phyloP scores from a whole-genome alignment of 2,113 vertebrate species.

The Rhizomys pruinosus region DNA sequence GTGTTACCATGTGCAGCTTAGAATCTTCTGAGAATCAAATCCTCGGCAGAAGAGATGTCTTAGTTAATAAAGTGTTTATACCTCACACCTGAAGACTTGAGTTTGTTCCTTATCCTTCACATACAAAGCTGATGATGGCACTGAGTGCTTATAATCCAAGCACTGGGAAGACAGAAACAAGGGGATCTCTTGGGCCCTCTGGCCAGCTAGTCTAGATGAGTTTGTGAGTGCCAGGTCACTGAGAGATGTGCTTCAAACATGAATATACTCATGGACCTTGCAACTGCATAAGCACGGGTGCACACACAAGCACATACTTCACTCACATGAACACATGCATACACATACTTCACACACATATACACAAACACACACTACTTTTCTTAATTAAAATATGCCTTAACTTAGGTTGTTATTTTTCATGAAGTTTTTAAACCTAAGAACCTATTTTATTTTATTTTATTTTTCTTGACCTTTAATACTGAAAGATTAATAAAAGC shows the following conservation, averaged over 20 bases:
- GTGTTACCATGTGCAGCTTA: not conserved
- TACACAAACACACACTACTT: not conserved
- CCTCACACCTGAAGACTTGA: not conserved
- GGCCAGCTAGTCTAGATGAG: not conserved
- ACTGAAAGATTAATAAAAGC: not conserved
- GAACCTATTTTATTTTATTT: not conserved
- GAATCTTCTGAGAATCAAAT: not conserved
- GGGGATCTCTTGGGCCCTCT: not conserved
- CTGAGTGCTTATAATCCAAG: not conserved
- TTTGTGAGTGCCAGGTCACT: not conserved
- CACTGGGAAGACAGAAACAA: not conserved
- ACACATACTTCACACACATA: too few species aligned
- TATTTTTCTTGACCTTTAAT: slow-evolving; percentile 30
- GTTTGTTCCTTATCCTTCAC: not conserved
- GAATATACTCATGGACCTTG: too few species aligned
- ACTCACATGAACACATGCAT: too few species aligned
- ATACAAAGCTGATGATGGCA: not conserved
- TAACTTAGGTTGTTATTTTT: not conserved
- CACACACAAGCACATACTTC: not conserved
- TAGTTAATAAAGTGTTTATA: not conserved
- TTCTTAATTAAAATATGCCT: slow-evolving; percentile 34
- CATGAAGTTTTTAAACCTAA: not conserved
- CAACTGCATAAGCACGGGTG: not conserved
- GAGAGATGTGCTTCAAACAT: not conserved
- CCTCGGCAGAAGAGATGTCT: not conserved